Evolutionary conservation across 2,888 invertebrate genomes (phyloP), one percentile per base, ranked within the genome.

Genomic region (Chesias legatella): DNA sequence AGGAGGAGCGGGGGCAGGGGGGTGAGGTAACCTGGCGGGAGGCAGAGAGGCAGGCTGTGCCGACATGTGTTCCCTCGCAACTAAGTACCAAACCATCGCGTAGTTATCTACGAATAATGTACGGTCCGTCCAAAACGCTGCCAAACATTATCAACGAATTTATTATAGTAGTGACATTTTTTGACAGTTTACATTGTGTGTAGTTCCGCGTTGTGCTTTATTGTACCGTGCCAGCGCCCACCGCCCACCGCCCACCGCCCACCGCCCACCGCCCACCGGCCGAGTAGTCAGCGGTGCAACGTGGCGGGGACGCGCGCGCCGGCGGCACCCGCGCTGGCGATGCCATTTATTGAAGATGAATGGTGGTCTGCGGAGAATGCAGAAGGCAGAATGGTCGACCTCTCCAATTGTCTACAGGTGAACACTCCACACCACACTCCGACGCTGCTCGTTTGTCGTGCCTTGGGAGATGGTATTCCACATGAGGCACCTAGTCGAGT

Each of bases 321-420:
- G 88, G 80, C 88, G 81, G 90, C 84, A 77, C 89, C 89, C 88
- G 89, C 90, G 83, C 86, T 92, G 92, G 93, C 94, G 91, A 96
- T 96, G 96, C 96, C 96, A 90, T 97, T 96, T 91, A 96, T 97
- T 89, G 96, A 97, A 91, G 96, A 97, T 92, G 96, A 97, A 82
- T 91, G 96, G 79, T 97, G 97, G 97, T 95, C 96, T 90, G 95
- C 95, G 74, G 96, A 96, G 90, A 96, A 95, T 89, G 96, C 55
- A 48, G 55, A 96, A 90, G 95, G 95, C 82, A 96, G 95, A 85
- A 95, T 96, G 93, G 95, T 96, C 72, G 96, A 96, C 79, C 91
- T 96, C 75, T 94, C 95, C 64, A 93, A 94, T 81, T 96, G 96
- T 89, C 91, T 96, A 72, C 94, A 94, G 92, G 96, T 95, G 65